phyloP scores from a whole-genome alignment of 2,113 vertebrate species.

The Lethenteron reissneri region DNA sequence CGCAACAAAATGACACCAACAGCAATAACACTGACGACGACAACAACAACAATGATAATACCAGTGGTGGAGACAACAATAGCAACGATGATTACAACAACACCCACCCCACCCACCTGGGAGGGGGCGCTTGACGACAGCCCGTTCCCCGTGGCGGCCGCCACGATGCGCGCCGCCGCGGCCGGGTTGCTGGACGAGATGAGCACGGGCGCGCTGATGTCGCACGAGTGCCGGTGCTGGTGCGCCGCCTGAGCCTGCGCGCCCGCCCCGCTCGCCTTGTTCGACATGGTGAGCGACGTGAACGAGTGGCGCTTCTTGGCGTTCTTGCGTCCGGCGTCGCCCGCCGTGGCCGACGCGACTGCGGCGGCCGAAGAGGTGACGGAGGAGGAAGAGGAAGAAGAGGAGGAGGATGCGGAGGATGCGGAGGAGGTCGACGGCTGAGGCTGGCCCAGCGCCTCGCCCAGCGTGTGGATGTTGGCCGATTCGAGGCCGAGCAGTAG shows the following conservation, averaged over 20 bases:
- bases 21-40: no score
- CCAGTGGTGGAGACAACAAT: no score
- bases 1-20: no score
- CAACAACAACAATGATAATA: no score
- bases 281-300: constrained; percentile 68
- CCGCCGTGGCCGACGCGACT: constrained; percentile 19
- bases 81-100: no score
- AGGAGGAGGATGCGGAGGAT: constrained; percentile 22
- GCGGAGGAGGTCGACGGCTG: constrained; percentile 17
- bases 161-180: constrained; percentile 51
- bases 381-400: constrained; percentile 23
- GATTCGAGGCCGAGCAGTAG: constrained; percentile 79
- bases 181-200: constrained; percentile 90
- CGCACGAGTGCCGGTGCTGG: constrained; percentile 92
- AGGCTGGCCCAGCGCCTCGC: constrained; percentile 24
- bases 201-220: constrained; percentile 80
- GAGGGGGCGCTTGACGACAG: constrained; percentile 88
- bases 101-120: constrained; percentile 34
- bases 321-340: constrained; percentile 69
- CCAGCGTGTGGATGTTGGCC: constrained; percentile 28
- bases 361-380: constrained; percentile 21
- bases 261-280: constrained; percentile 54
- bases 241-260: constrained; percentile 56
- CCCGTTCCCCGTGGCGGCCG: constrained; percentile 62
- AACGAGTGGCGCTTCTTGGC: constrained; percentile 94